Conservation (phyloP, 2,888 invertebrate genomes). For the Heliconius charithonia region DNA sequence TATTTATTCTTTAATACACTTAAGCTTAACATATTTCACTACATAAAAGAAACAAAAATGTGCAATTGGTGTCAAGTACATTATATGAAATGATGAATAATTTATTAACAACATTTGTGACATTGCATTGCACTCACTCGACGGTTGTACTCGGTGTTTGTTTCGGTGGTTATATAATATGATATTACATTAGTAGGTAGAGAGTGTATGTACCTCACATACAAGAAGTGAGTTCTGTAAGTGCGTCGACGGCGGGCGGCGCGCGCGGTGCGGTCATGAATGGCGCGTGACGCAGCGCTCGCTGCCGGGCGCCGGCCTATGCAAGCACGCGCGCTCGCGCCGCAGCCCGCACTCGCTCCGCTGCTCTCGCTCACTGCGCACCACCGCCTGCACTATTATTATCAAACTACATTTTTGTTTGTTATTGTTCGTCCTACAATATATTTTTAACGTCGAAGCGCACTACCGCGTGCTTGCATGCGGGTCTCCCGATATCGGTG, state of each 20-base stretch:
- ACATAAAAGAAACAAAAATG: too few relatives aligned
- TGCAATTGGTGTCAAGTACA: too few relatives aligned
- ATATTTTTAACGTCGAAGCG: not conserved
- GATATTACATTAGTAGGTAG: not conserved
- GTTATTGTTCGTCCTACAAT: not conserved
- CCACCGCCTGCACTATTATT: slow-evolving; percentile 41
- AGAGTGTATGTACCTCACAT: too few relatives aligned
- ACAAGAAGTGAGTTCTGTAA: too few relatives aligned
- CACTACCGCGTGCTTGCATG: too few relatives aligned
- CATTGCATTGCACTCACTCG: not conserved
- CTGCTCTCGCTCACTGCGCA: slow-evolving; percentile 56
- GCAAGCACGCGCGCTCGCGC: slow-evolving; percentile 47
- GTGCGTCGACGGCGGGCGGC: slow-evolving; percentile 4
- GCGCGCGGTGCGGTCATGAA: slow-evolving; percentile 46
- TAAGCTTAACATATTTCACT: too few relatives aligned
- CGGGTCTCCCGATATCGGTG: too few relatives aligned
- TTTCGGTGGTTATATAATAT: not conserved
- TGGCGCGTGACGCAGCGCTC: slow-evolving; percentile 50
- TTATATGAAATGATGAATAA: not conserved
- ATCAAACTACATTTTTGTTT: slow-evolving; percentile 16
- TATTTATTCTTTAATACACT: too few relatives aligned
- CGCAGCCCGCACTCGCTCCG: slow-evolving; percentile 51
- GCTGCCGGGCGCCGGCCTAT: slow-evolving; percentile 39
- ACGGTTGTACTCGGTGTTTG: too few relatives aligned
- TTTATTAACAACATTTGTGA: not conserved